Evolutionary conservation across 2,888 invertebrate species (phyloP), one percentile per base, ranked within the genome.

Genomic region (Steromphala cineraria): DNA sequence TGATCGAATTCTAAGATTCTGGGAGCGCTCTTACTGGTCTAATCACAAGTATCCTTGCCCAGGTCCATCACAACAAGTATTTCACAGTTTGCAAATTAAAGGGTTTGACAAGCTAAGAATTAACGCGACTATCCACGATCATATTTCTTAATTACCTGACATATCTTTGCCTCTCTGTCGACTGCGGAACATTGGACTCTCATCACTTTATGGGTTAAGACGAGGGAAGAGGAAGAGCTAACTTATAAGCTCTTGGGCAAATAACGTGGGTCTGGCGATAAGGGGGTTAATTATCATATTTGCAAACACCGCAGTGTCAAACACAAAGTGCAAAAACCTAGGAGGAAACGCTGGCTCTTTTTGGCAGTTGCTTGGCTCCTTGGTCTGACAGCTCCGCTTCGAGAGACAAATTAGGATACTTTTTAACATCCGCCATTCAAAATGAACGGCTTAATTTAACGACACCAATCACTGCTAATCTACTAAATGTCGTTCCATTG

Each of bases 111-210:
- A 74, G 74, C 46, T 56, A 55, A 40, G 71, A 79, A 79, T 79
- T 56, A 79, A 56, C 55, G 56, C 56, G 55, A 56, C 79, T 24
- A 74, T 79, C 74, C 71, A 79, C 19, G 53, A 71, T 74, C 79
- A 71, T 79, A 79, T 79, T 79, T 79, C 79, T 79, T 79, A 79
- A 79, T 79, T 74, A 79, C 55, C 75, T 79, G 79, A 79, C 79
- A 74, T 79, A 79, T 79, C 79, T 40, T 53, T 36, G 53, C 31
- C 53, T 24, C 46, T 52, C 46, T 53, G 74, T 75, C 46, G 56
- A 31, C 40, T 53, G 56, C 28, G 28, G 52, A 78, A 36, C 78
- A 78, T 56, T 46, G 28, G 19, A 15, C 53, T 78, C 62, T 24
- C 56, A 19, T 79, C 53, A 53, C 40, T 74, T 31, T 31, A 28